Conservation (phyloP, 2,113 vertebrate species). For the Trachemys scripta region DNA sequence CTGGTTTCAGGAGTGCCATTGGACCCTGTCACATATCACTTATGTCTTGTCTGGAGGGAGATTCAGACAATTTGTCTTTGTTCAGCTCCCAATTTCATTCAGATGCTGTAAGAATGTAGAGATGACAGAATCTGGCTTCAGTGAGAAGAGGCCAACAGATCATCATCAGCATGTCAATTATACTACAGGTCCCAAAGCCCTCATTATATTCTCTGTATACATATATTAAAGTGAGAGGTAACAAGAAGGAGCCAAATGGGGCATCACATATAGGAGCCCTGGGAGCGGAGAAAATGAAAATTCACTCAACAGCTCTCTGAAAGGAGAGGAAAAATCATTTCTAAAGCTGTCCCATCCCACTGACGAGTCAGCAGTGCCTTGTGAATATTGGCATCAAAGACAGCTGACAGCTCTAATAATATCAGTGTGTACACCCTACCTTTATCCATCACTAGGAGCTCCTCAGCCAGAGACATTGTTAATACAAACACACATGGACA, state of each 20-base stretch:
- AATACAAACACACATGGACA: neutral
- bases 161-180: neutral
- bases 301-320: neutral
- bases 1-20: neutral
- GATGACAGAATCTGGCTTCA: neutral
- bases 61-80: neutral
- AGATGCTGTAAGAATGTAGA: neutral
- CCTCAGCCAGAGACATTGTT: neutral
- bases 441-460: neutral
- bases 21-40: neutral
- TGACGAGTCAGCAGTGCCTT: neutral
- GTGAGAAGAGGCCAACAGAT: neutral
- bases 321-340: neutral
- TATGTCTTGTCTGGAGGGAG: neutral
- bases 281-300: neutral
- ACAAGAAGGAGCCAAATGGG: neutral
- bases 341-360: neutral
- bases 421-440: accelerated
- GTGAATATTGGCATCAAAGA: neutral
- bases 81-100: neutral
- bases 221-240: neutral
- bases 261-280: neutral
- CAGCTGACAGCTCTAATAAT: neutral
- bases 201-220: neutral
- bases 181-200: neutral